These are phyloP conservation scores for Gordius sp. DNA, from an alignment of 2,888 invertebrate species.

Conservation along the genomic window DNA sequence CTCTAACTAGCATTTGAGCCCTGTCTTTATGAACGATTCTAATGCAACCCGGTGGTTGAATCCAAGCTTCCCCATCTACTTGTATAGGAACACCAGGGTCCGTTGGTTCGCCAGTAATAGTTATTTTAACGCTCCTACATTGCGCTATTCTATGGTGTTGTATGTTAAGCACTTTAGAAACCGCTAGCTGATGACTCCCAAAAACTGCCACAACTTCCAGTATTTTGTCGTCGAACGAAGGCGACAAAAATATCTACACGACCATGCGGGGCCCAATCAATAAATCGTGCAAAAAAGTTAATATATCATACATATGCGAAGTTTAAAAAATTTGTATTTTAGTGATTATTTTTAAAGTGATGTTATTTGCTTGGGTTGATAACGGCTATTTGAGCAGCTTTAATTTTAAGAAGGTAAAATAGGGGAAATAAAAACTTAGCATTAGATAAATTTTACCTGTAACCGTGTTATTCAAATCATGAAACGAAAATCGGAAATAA, in stretches of 20 bases:
- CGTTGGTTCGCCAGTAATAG: slow-evolving; percentile 57
- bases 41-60: slow-evolving; percentile 82
- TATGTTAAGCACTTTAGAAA: slow-evolving; percentile 66
- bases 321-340: no score
- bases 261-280: no score
- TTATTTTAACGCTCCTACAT: slow-evolving; percentile 77
- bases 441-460: no score
- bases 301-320: no score
- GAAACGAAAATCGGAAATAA: no score
- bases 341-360: no score
- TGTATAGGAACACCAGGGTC: slow-evolving; percentile 51
- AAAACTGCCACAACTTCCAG: slow-evolving; percentile 90
- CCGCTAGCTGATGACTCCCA: slow-evolving; percentile 88
- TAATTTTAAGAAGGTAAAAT: no score
- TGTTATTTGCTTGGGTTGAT: no score
- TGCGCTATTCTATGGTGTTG: slow-evolving; percentile 90
- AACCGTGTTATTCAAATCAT: no score
- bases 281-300: slow-evolving; percentile 13
- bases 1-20: slow-evolving; percentile 76
- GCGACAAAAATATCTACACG: slow-evolving; percentile 57
- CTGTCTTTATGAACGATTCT: slow-evolving; percentile 82
- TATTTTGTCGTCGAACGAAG: slow-evolving; percentile 78
- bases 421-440: no score
- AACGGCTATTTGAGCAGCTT: no score
- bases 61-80: slow-evolving; percentile 92